Evolutionary conservation across 1,140 invertebrate species (phyloP).

Genomic region (Magallana gigas): DNA sequence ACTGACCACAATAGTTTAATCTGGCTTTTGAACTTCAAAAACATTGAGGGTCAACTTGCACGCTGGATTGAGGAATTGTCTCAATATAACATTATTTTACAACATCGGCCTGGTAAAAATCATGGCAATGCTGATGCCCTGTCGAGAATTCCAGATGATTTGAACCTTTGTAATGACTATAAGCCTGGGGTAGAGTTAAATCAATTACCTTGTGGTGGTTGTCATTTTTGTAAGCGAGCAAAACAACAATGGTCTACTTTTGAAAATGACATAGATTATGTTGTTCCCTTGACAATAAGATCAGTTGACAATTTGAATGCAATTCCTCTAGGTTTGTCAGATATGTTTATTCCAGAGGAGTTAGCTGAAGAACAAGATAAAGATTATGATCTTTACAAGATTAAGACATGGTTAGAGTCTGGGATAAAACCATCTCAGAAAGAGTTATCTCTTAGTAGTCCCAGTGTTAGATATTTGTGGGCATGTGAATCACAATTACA

Average conservation of each 20-base stretch:
- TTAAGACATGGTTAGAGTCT: not conserved
- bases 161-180: not conserved
- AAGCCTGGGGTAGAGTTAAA: too few relatives aligned
- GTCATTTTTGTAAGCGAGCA: constrained; percentile 38
- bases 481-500: not conserved
- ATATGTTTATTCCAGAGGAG: not conserved
- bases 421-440: not conserved
- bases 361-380: not conserved
- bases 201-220: constrained; percentile 16
- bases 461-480: constrained; percentile 23
- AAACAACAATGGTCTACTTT: constrained; percentile 30
- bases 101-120: too few relatives aligned
- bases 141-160: constrained; percentile 44
- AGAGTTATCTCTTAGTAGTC: too few relatives aligned
- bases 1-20: too few relatives aligned
- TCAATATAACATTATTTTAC: constrained; percentile 48
- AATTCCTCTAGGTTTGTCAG: not conserved
- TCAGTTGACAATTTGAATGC: not conserved
- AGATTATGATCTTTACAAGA: not conserved
- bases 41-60: too few relatives aligned
- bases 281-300: constrained; percentile 38
- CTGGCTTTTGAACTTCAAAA: too few relatives aligned
- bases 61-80: constrained; percentile 57
- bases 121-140: constrained; percentile 67
- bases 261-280: constrained; percentile 46